Evolutionary conservation across 2,797 vertebrate species (phyloP), one percentile per base, ranked within the genome.

Genomic region (Halcyon badia): DNA sequence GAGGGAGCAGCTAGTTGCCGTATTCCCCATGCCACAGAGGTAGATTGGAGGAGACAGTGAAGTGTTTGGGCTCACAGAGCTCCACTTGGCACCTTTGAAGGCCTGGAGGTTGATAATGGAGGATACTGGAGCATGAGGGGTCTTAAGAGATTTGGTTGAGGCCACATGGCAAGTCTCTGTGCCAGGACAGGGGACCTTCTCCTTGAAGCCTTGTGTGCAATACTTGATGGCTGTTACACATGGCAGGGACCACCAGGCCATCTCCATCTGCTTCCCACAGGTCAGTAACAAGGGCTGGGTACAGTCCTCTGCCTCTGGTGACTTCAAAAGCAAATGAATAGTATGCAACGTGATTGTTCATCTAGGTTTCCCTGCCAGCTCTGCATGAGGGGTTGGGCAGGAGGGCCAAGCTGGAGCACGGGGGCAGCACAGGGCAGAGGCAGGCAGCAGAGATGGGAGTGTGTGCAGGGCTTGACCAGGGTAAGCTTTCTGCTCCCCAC

Each of bases 331-430:
- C 49, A 54, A 22, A 3, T 1, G 1, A 82, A 82, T 31, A 42
- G 18, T 24, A 57, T 0, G 0, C 9, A 19, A 8, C 5, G 0
- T 1, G 2, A 6, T 14, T 37, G 14, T 10, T 69, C 7, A 14
- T 22, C 13, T 4, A 39, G 35, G 14, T 37, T 33, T 62, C n/a
- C 25, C 35, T 2, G 3, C 7, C 1, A 1, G 60, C 19, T 66
- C 30, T 8, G 9, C 30, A 31, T 1, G 4, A 46, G 18, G 10
- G 33, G 12, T 7, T 65, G n/a, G 3, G 31, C 1, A 5, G 33
- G 26, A 85, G 35, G 61, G 37, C 17, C 2, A 3, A 20, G 22
- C 18, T 5, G 14, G 46, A 39, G 11, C 4, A 0, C 0, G 0
- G 9, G 42, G 46, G 8, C 11, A 5, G 24, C 12, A 5, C 0